Conservation (phyloP, 2,797 vertebrate genomes). For the Buphagus erythrorhynchus region DNA sequence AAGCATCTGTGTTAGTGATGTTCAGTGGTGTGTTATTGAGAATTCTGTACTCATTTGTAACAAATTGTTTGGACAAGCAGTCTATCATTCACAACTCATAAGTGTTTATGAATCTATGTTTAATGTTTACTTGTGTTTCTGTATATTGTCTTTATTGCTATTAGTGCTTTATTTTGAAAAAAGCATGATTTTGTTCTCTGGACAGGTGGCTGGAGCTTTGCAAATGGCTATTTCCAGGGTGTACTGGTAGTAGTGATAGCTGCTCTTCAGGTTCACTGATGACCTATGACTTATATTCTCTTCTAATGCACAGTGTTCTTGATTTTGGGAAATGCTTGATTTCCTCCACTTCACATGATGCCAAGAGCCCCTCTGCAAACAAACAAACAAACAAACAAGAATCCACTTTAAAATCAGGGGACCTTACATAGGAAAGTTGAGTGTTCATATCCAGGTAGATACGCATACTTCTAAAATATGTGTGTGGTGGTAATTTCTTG, state of each 20-base stretch:
- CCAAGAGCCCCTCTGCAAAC: background rate
- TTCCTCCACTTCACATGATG: background rate
- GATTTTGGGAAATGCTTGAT: background rate
- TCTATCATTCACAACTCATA: background rate
- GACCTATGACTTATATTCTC: background rate
- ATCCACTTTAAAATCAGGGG: background rate
- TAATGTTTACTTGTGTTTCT: background rate
- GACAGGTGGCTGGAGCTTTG: background rate
- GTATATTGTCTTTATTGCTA: background rate
- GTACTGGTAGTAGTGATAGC: background rate
- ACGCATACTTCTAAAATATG: background rate
- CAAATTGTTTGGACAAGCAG: background rate
- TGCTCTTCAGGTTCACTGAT: background rate
- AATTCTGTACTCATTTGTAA: background rate
- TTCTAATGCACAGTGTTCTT: background rate
- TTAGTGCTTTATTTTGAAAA: background rate
- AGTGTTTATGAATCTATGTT: background rate
- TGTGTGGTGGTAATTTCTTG: background rate
- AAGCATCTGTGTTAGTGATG: background rate
- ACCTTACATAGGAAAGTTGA: background rate
- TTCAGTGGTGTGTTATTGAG: background rate
- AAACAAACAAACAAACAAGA: background rate
- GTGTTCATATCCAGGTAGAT: background rate
- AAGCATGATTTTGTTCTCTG: background rate
- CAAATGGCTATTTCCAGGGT: background rate